These are phyloP conservation scores for Arnoldichthys spilopterus DNA, from an alignment of 2,797 vertebrate species.

Conservation along the genomic window DNA sequence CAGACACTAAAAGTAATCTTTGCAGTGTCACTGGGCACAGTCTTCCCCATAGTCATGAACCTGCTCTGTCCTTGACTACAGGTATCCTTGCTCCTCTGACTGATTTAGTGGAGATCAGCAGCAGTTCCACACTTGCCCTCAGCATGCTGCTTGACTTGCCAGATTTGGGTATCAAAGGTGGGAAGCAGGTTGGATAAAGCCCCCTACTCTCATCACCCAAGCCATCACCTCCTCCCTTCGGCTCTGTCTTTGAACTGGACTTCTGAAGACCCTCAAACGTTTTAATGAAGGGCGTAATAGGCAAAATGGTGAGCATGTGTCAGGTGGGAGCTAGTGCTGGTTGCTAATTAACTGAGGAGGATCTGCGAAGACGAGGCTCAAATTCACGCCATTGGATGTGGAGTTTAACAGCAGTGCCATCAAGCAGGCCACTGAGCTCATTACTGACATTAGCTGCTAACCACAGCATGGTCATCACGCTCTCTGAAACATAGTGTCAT, in stretches of 20 bases:
- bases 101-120: background rate
- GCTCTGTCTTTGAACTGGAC: conserved; percentile 39
- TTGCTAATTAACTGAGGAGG: conserved; percentile 41
- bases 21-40: background rate
- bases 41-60: background rate
- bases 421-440: conserved; percentile 28
- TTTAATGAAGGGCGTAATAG: conserved; percentile 46
- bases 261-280: conserved; percentile 34
- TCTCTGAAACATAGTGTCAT: conserved; percentile 13
- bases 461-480: background rate
- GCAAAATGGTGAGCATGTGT: conserved; percentile 29
- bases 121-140: background rate
- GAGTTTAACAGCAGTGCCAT: conserved; percentile 15
- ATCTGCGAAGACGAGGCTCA: conserved; percentile 4
- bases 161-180: conserved; percentile 7
- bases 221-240: background rate
- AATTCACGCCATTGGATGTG: conserved; percentile 12
- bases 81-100: background rate
- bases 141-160: background rate
- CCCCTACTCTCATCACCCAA: conserved; percentile 13
- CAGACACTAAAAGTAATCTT: background rate
- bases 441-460: conserved; percentile 20
- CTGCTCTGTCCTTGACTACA: background rate
- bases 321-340: conserved; percentile 6
- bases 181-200: background rate